phyloP scores from a whole-genome alignment of 2,888 invertebrate genomes.

The Tortricodes alternella region DNA sequence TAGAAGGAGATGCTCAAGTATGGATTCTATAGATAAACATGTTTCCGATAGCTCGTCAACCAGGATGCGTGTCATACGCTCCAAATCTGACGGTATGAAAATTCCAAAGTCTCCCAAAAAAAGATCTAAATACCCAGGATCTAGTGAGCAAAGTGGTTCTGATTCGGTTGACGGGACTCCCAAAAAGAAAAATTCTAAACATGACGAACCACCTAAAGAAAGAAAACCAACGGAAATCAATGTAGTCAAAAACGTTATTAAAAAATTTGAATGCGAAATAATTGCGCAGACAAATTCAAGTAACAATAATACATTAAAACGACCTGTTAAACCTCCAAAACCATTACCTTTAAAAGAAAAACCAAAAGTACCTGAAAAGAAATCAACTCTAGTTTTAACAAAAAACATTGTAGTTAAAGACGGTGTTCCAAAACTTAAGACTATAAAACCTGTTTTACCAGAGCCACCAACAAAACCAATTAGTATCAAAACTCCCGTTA shows the following conservation, averaged over 20 bases:
- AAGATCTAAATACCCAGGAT: conserved; percentile 62
- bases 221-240: conserved; percentile 49
- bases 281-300: conserved; percentile 58
- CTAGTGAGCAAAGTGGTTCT: conserved; percentile 65
- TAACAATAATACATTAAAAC: conserved; percentile 58
- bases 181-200: conserved; percentile 42
- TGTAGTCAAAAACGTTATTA: conserved; percentile 72
- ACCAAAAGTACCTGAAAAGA: conserved; percentile 84
- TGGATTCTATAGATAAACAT: conserved; percentile 74
- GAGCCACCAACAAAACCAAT: conserved; percentile 47
- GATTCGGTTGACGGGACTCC: conserved; percentile 71
- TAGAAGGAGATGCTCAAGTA: conserved; percentile 77
- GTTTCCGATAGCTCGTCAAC: conserved; percentile 53
- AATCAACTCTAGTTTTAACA: conserved; percentile 76
- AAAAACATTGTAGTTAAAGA: conserved; percentile 80
- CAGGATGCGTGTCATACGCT: conserved; percentile 68
- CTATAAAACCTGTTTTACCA: conserved; percentile 56
- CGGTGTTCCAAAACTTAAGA: conserved; percentile 78
- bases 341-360: conserved; percentile 68
- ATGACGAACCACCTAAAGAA: conserved; percentile 41
- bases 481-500: conserved; percentile 35
- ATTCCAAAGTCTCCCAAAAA: conserved; percentile 71
- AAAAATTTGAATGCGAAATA: conserved; percentile 78
- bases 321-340: conserved; percentile 60
- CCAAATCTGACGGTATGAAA: conserved; percentile 76